Evolutionary conservation across 2,797 vertebrate species (phyloP).

Genomic region (Ficedula albicollis): DNA sequence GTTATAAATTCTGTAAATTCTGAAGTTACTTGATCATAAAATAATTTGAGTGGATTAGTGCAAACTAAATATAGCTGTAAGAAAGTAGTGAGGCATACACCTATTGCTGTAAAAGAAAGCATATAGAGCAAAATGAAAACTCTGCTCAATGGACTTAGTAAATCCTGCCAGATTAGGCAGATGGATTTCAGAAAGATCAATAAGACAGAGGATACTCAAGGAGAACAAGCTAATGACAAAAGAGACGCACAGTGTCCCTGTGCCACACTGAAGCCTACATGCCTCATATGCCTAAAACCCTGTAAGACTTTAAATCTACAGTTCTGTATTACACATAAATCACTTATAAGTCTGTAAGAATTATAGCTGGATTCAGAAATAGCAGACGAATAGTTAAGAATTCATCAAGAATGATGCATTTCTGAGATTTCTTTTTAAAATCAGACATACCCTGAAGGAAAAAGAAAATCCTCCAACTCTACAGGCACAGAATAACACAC

Average conservation of each 20-base stretch:
- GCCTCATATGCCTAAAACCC: not conserved
- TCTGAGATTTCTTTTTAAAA: not conserved
- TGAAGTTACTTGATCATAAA: not conserved
- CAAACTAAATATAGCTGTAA: not conserved
- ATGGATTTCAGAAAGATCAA: not conserved
- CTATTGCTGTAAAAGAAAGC: not conserved
- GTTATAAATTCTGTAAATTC: not conserved
- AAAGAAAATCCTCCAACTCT: not conserved
- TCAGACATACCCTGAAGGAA: not conserved
- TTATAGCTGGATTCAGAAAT: not conserved
- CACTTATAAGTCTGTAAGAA: not conserved
- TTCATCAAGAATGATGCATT: not conserved
- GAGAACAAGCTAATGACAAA: not conserved
- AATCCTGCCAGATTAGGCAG: not conserved
- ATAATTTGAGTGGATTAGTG: not conserved
- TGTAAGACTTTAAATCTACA: not conserved
- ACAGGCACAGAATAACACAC: not conserved
- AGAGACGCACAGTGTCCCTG: not conserved
- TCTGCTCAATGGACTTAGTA: not conserved
- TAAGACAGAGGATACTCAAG: not conserved
- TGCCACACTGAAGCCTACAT: not conserved
- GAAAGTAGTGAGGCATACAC: not conserved
- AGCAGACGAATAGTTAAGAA: not conserved
- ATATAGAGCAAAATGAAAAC: not conserved
- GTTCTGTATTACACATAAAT: not conserved